Percentiles rank a stretch among this genome's conserved stretches.
Conservation (phyloP, 64 coral and sea anemone species). For the Dendrophyllia cribrosa region DNA sequence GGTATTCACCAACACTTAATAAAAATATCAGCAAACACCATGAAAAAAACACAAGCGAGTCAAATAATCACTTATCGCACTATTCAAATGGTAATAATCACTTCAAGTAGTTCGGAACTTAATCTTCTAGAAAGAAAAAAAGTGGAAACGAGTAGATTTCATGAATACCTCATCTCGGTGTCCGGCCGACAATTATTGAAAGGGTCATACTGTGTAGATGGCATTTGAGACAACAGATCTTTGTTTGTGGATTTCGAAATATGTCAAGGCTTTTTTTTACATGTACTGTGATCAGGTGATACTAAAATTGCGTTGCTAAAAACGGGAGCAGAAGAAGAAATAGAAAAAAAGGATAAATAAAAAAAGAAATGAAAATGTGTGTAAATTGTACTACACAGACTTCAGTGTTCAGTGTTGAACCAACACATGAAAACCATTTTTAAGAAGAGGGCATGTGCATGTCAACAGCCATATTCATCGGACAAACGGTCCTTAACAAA, state of each 20-base stretch:
- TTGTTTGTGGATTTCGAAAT: constrained; percentile 5
- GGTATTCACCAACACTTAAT: neutral
- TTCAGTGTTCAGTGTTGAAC: neutral
- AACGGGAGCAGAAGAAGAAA: too few relatives aligned
- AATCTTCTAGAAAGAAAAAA: neutral
- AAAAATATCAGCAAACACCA: neutral
- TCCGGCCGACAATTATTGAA: neutral
- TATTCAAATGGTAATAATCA: neutral
- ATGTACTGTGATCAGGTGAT: too few relatives aligned
- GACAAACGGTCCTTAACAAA: neutral
- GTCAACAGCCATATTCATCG: neutral
- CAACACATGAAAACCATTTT: neutral
- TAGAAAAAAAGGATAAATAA: too few relatives aligned
- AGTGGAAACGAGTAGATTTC: neutral
- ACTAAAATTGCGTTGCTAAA: too few relatives aligned
- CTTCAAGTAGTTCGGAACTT: neutral
- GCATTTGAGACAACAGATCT: constrained; percentile 16
- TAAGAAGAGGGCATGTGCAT: neutral
- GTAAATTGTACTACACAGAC: neutral
- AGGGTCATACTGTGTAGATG: neutral
- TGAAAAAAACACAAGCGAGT: neutral
- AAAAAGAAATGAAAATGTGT: too few relatives aligned
- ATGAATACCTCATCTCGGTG: neutral
- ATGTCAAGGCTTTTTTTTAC: neutral
- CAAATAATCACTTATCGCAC: neutral